These are phyloP conservation scores for Medauroidea extradentata DNA, from an alignment of 1,140 invertebrate genomes.

Conservation along the genomic window DNA sequence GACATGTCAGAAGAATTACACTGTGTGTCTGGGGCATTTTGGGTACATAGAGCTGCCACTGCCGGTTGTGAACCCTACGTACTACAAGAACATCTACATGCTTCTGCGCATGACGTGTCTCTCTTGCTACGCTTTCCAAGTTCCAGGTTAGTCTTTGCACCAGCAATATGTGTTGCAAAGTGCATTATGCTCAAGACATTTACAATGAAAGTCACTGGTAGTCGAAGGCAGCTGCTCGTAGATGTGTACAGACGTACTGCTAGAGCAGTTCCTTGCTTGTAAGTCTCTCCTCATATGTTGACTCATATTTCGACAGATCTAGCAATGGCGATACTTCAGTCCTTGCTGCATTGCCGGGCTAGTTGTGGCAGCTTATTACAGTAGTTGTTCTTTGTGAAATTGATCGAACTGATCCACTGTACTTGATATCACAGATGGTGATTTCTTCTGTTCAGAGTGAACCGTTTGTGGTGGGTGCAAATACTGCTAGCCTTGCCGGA, in stretches of 20 bases:
- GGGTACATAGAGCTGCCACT: constrained; percentile 92
- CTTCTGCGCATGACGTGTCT: constrained; percentile 66
- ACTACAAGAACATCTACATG: constrained; percentile 67
- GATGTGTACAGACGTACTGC: background rate
- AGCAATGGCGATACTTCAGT: too few species aligned
- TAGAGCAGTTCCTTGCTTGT: background rate
- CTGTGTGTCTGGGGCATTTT: constrained; percentile 86
- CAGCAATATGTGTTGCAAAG: background rate
- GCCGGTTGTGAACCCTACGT: constrained; percentile 88
- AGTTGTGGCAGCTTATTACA: too few species aligned
- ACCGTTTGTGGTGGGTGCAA: background rate
- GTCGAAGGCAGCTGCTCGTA: background rate
- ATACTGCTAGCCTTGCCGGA: background rate
- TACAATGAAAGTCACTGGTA: background rate
- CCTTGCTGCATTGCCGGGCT: too few species aligned
- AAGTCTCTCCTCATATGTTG: too few species aligned
- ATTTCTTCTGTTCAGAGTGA: background rate
- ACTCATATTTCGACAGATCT: too few species aligned
- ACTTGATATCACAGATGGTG: too few species aligned
- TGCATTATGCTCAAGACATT: constrained; percentile 2
- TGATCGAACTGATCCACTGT: too few species aligned
- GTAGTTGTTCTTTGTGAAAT: too few species aligned
- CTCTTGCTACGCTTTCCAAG: constrained; percentile 62
- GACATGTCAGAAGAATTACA: constrained; percentile 70
- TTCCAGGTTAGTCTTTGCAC: constrained; percentile 29